Percentiles rank a stretch among this genome's conserved stretches.
Evolutionary conservation across 2,113 vertebrate species (phyloP).

Genomic region (Vimba vimba): DNA sequence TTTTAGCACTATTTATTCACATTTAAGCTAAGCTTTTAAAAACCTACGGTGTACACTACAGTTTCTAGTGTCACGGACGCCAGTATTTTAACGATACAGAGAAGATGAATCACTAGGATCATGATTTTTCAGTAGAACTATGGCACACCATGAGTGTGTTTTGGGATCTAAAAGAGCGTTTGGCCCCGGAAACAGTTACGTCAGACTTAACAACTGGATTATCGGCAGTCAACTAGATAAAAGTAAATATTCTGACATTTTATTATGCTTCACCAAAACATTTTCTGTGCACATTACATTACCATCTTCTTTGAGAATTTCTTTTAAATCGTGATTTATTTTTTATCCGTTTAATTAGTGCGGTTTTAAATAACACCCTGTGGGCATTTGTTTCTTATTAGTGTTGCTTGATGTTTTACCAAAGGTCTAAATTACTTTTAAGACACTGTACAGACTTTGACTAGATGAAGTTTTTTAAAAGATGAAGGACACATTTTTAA

Average conservation of each 20-base stretch:
- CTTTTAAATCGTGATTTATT: not conserved
- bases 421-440: constrained; percentile 28
- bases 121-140: not conserved
- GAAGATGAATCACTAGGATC: not conserved
- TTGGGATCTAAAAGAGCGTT: too few relatives aligned
- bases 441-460: not conserved
- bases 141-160: not conserved
- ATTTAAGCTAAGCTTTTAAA: not conserved
- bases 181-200: not conserved
- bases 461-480: constrained; percentile 20
- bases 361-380: not conserved
- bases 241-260: not conserved
- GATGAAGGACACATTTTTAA: constrained; percentile 29
- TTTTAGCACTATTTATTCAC: not conserved
- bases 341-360: not conserved
- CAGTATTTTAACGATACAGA: not conserved
- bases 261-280: constrained; percentile 16
- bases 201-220: not conserved
- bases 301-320: not conserved
- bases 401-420: constrained; percentile 39
- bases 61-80: not conserved
- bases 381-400: constrained; percentile 4
- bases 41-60: not conserved
- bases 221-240: not conserved
- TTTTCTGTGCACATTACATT: constrained; percentile 1